Base-by-base conservation (phyloP, 2,888 invertebrate species). In the Cactoblastis cactorum region DNA sequence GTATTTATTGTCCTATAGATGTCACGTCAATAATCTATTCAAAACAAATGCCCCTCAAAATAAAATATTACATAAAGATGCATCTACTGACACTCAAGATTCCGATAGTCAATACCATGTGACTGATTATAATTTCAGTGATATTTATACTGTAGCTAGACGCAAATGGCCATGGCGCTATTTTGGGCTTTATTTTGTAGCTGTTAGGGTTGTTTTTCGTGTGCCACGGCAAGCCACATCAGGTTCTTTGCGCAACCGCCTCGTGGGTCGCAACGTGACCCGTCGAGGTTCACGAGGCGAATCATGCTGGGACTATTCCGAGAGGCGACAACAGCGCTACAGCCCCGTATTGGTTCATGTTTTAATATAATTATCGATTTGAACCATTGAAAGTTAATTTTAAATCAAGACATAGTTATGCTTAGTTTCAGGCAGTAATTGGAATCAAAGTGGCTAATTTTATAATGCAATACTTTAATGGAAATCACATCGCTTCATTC, bases 181-280 rank as follows among this genome's bases (percentile, higher is more conserved):
- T 35, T 47, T 35, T 37, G 46, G 35, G 35, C 3, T 11, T 47
- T 47, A 47, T 22, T 9, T 9, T 19, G 22, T 22, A 6, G 1
- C 8, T 14, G 12, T 19, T 11, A 35, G 14, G 35, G 28, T 49
- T 39, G 39, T 49, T 39, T 32, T 49, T 49, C 18, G 28, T 12
- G 28, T 39, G 39, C 3, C 28, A 17, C 37, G 5, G 14, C 9
- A 4, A 14, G 35, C 19, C 22, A 52, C 55, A 49, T 52, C 52
- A 52, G 35, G 48, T 35, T 33, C 45, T 52, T 50, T 52, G 54
- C 50, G 49, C 43, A 54, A 50, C 49, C 39, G 15, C 43, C 28
- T 48, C 55, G 51, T 53, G 47, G 51, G 28, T 2, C 18, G 35
- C 53, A 63, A 68, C 67, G 67, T 67, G 67, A 66, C 53, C 38